Base-by-base conservation (phyloP, 2,113 vertebrate species). In the Okapia johnstoni region DNA sequence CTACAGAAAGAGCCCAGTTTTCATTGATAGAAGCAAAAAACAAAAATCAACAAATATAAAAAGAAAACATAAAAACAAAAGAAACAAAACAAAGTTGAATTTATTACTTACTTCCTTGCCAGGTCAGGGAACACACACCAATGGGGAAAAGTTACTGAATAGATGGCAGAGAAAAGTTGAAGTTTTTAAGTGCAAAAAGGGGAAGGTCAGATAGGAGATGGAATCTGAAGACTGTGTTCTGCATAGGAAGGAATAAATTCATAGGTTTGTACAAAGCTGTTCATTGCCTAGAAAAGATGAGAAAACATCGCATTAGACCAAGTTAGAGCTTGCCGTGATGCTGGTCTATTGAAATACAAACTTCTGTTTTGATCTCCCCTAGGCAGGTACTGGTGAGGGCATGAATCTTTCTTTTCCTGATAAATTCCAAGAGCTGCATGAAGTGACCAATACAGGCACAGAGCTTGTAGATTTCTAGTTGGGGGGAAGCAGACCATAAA, bases 351-450 rank as follows among this genome's bases (percentile, higher is more conserved):
- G 33, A 96, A 92, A 80, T 14, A 36, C 26, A 77, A 12, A 80
- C 54, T 40, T 95, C n/a, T 17, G 14, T 57, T 93, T 86, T 76
- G 17, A 6, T 52, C 10, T 93, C 46, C 23, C 33, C 50, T 33
- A 25, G 23, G 28, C 15, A 57, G 54, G 28, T 63, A 14, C 15
- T n/a, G 2, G 16, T 55, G 43, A 3, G 3, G 21, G 11, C 48
- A 26, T 80, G 12, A n/a, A 17, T 15, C 19, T 76, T 58, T n/a
- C 66, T 43, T 73, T 92, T 85, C 30, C 54, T 1, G 3, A 10
- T 54, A 0, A 33, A 13, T 50, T 19, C 17, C 17, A 43, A 2
- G 0, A 30, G 60, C 36, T 57, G 13, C 23, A 0, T 55, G 36
- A n/a, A 33, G n/a, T 36, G 36, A 57, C 16, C 30, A 16, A 76